Conservation (phyloP, 1,140 invertebrate genomes). For the Anoplophora glabripennis region DNA sequence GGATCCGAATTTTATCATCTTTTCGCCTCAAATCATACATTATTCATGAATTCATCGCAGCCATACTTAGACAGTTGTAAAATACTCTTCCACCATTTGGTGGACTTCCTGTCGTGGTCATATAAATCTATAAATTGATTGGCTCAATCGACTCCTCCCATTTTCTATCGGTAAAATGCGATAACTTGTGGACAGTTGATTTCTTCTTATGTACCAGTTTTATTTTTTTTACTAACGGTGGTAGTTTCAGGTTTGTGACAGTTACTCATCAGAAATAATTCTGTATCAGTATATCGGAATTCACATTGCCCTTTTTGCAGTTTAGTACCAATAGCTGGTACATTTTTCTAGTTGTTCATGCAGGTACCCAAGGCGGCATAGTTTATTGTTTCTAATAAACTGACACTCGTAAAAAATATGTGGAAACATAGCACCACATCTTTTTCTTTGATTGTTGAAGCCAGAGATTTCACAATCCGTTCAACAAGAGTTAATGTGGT, state of each 20-base stretch:
- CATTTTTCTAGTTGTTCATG: constrained; percentile 22
- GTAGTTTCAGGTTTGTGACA: constrained; percentile 23
- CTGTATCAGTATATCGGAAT: too few relatives aligned
- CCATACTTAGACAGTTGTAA: constrained; percentile 26
- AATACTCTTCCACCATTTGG: constrained; percentile 42
- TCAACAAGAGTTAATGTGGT: constrained; percentile 30
- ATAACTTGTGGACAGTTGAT: constrained; percentile 27
- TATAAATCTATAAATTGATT: constrained; percentile 35
- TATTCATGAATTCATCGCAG: constrained; percentile 27
- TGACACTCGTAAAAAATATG: constrained; percentile 22
- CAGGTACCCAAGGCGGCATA: constrained; percentile 21
- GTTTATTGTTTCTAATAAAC: background rate
- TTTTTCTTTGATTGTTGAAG: too few relatives aligned
- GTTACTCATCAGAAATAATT: constrained; percentile 26
- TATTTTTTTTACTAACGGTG: constrained; percentile 26
- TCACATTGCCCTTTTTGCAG: constrained; percentile 16
- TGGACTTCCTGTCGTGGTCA: constrained; percentile 34
- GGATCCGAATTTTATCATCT: too few relatives aligned
- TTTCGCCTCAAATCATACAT: constrained; percentile 21
- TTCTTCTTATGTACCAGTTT: constrained; percentile 25
- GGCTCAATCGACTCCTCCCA: too few relatives aligned
- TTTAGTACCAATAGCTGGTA: constrained; percentile 17
- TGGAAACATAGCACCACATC: constrained; percentile 27
- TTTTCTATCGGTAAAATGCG: constrained; percentile 36
- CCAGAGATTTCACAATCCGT: constrained; percentile 33